phyloP scores from a whole-genome alignment of 1,140 invertebrate genomes.

The Cydia amplana region DNA sequence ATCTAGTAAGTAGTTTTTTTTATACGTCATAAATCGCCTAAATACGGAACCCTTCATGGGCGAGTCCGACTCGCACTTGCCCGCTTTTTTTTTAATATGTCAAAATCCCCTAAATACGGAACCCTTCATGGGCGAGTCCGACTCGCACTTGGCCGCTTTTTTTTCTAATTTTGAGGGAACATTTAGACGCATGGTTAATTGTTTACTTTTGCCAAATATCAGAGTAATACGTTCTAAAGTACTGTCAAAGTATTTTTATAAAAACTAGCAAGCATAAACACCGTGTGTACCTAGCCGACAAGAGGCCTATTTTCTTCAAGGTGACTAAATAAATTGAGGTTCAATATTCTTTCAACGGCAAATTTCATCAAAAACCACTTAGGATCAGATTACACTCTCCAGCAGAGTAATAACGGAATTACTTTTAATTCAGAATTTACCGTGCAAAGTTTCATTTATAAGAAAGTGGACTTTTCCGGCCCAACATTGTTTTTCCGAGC shows the following conservation, averaged over 20 bases:
- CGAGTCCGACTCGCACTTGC: too few relatives aligned
- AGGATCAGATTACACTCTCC: conserved; percentile 25
- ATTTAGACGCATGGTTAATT: too few relatives aligned
- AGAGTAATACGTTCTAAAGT: too few relatives aligned
- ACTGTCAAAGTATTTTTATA: not conserved
- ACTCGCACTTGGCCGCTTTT: too few relatives aligned
- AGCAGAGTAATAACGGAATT: conserved; percentile 21
- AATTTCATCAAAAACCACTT: conserved; percentile 30
- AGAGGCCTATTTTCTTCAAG: not conserved
- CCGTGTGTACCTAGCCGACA: not conserved
- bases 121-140: too few relatives aligned
- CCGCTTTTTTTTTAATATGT: too few relatives aligned
- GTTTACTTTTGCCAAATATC: too few relatives aligned
- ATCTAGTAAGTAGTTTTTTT: too few relatives aligned
- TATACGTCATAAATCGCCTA: too few relatives aligned
- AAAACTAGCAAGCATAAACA: not conserved
- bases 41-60: too few relatives aligned
- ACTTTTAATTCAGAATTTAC: conserved; percentile 30
- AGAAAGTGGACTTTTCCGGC: conserved; percentile 21
- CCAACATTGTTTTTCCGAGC: conserved; percentile 21
- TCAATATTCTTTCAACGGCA: conserved; percentile 23
- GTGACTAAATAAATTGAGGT: conserved; percentile 8
- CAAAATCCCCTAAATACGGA: too few relatives aligned
- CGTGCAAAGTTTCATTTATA: conserved; percentile 31
- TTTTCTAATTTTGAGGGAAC: too few relatives aligned